A percentile compares a stretch with the other conserved stretches of the same genome.
Conservation (phyloP, 2,797 vertebrate species). For the Pangasius mekongensis region DNA sequence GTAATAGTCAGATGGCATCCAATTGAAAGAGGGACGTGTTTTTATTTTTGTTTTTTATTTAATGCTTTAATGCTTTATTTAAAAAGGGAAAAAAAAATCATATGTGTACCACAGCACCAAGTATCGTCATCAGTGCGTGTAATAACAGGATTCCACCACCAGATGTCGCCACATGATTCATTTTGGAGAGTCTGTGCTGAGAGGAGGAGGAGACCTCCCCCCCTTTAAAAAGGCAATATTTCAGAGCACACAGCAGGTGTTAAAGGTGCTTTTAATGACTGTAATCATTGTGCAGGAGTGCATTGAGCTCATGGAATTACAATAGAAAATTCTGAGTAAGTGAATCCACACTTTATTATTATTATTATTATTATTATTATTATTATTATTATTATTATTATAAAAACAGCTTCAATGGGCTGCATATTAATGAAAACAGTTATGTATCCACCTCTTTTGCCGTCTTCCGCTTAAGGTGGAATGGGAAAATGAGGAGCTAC, state of each 20-base stretch:
- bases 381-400: not conserved
- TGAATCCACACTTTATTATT: not conserved
- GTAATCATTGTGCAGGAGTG: not conserved
- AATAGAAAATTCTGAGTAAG: not conserved
- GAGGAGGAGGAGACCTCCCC: not conserved
- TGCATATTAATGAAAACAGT: not conserved
- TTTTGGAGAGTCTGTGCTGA: not conserved
- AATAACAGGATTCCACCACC: not conserved
- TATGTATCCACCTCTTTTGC: not conserved
- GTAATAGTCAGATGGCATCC: not conserved
- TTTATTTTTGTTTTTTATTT: no score
- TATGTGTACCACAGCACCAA: not conserved
- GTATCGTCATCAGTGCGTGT: not conserved
- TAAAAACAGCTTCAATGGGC: not conserved
- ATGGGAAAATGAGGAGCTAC: not conserved
- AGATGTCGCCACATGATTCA: not conserved
- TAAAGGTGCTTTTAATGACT: not conserved
- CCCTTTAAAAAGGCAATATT: not conserved
- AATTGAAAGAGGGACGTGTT: no score
- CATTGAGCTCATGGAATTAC: not conserved
- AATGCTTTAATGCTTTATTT: not conserved
- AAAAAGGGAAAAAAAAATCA: not conserved
- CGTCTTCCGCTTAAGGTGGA: not conserved
- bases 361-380: not conserved
- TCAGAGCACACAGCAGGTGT: not conserved